Percentiles rank a stretch among this genome's conserved stretches.
Evolutionary conservation across 2,113 vertebrate genomes (phyloP).

Genomic region (Chlamydotis undulata): DNA sequence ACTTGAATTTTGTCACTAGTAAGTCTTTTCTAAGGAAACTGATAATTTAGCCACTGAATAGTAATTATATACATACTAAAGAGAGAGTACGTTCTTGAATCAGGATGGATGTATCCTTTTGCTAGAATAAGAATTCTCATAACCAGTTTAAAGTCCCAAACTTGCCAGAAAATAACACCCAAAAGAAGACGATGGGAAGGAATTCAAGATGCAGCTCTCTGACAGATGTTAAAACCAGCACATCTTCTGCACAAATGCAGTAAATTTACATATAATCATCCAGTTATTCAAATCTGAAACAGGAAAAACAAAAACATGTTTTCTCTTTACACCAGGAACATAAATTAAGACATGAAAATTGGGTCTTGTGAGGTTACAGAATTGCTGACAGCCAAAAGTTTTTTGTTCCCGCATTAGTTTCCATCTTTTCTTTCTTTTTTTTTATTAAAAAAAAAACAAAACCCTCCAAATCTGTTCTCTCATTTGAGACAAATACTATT

Average conservation of each 20-base stretch:
- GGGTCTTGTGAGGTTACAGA: slow-evolving; percentile 5
- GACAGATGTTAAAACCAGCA: slow-evolving; percentile 15
- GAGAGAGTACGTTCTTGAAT: not conserved
- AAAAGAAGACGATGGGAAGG: not conserved
- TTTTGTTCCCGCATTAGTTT: not conserved
- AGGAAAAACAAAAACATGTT: slow-evolving; percentile 28
- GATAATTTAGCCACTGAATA: not conserved
- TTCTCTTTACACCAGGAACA: slow-evolving; percentile 28
- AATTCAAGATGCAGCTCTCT: slow-evolving; percentile 1
- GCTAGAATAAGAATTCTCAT: not conserved
- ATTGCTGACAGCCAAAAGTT: slow-evolving; percentile 45
- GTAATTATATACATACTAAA: not conserved
- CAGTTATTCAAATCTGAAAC: slow-evolving; percentile 57
- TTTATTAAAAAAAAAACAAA: not conserved
- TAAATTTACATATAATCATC: slow-evolving; percentile 29
- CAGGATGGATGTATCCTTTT: not conserved
- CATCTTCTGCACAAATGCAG: slow-evolving; percentile 27
- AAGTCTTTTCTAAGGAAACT: not conserved
- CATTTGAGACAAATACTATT: slow-evolving; percentile 37
- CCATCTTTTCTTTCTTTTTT: not conserved
- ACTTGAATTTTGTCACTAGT: not conserved
- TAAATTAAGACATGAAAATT: slow-evolving; percentile 60
- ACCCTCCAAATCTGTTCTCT: not conserved
- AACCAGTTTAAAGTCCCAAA: not conserved
- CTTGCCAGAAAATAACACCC: not conserved